Evolutionary conservation across 2,113 vertebrate genomes (phyloP), one percentile per base, ranked within the genome.

Genomic region (Anolis sagrei): DNA sequence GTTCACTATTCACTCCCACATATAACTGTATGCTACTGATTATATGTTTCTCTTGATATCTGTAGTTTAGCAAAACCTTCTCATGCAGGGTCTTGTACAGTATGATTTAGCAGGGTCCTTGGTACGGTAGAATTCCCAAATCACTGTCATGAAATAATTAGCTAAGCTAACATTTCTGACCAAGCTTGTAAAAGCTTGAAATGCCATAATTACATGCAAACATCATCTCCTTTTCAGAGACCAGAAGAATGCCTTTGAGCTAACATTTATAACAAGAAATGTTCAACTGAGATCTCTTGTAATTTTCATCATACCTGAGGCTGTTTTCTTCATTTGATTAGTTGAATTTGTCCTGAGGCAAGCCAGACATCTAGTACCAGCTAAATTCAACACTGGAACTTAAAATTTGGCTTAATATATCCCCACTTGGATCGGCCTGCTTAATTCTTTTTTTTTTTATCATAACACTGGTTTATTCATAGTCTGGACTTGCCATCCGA

Each of bases 361-460:
- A 98, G 95, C 92, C 96, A 96, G 96, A 94, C 94, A 92, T 97
- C 93, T 93, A 95, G 97, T 96, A 95, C 92, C 89, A 96, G 96
- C 97, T 97, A 97, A 97, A 97, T 97, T 97, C 97, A 97, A 95
- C 96, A 97, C 96, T 87, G 91, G 95, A 97, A 96, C 96, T 97
- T 96, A 96, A 36, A 96, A 97, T 97, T 97, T 97, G 96, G 95
- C 96, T 97, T 98, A 98, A 98, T 98, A 96, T 97, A 98, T 98
- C 96, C 98, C 98, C 97, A 97, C 96, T 96, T 98, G 97, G 96
- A 97, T 93, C 66, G 94, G 92, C 93, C 95, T 97, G 91, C 95
- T 97, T 97, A 97, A 97, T 98, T 98, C 97, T 95, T 95, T 97
- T 96, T 95, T 97, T 96, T 97, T 95, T 96, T 96, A 94, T 95